phyloP scores from a whole-genome alignment of 2,888 invertebrate genomes.

The Laspeyria flexula region DNA sequence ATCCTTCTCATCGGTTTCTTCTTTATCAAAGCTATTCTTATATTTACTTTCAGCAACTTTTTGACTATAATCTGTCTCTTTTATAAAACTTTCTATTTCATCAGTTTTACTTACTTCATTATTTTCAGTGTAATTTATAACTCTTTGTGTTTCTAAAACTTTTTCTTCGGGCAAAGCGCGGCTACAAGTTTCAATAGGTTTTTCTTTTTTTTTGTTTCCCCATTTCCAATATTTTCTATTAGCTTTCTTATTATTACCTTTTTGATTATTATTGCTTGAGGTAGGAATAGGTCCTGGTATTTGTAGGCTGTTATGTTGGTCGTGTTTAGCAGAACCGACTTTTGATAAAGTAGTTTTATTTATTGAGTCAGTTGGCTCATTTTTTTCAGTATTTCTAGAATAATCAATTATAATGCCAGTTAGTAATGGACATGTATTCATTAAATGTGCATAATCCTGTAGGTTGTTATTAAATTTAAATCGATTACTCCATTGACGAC shows the following conservation, averaged over 20 bases:
- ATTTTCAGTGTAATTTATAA: no score
- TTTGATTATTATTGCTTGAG: background rate
- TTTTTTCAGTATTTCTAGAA: background rate
- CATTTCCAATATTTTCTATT: background rate
- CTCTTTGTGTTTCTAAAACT: no score
- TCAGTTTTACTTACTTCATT: background rate
- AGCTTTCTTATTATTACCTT: background rate
- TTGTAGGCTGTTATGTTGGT: slow-evolving; percentile 39
- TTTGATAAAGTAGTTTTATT: background rate
- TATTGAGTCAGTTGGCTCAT: background rate
- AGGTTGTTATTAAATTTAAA: no score
- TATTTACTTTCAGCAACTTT: background rate
- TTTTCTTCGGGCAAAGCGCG: no score
- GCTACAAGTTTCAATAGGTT: no score
- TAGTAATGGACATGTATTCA: no score
- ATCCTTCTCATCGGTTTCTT: no score
- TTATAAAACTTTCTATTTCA: background rate
- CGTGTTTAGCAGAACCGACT: slow-evolving; percentile 6
- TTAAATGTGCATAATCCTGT: no score
- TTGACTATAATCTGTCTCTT: background rate
- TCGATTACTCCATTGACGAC: no score
- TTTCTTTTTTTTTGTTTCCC: background rate
- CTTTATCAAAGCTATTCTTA: no score
- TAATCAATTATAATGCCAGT: background rate
- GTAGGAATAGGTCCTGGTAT: slow-evolving; percentile 44